Evolutionary conservation across 2,797 vertebrate genomes (phyloP), one percentile per base, ranked within the genome.

Genomic region (Glossophaga mutica): DNA sequence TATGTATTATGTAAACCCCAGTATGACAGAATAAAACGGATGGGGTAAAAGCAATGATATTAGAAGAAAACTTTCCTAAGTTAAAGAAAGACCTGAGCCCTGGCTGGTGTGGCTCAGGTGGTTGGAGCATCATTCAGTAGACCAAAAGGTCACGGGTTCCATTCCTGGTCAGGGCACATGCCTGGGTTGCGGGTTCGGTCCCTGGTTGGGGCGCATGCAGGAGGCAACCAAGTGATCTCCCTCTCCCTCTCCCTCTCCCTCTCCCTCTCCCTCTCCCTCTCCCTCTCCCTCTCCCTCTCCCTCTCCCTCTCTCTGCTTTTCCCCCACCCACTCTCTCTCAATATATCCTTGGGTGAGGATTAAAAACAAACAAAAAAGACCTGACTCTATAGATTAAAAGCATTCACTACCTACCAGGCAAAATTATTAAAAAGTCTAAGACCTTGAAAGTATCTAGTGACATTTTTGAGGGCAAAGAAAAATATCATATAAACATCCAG

Each of bases 361-460:
- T 65, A 65, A 62, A 62, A 32, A 62, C 59, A 62, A n/a, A n/a
- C 62, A 65, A 65, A 65, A 65, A 65, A 18, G 32, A n/a, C 62
- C 62, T 65, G 2, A 78, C 14, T 65, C 62, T 71, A 39, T 10
- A 59, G 19, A 67, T 91, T 29, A 73, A 93, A 62, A 73, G 3
- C 1, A 18, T 67, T 78, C 46, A 71, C 22, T 87, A n/a, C 14
- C 91, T 26, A 93, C 16, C 34, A 77, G 48, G 26, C 52, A 87
- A 95, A 91, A 87, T 83, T 48, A 84, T 78, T 86, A 22, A 84
- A 94, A 73, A 16, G 14, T 44, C 67, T 81, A 48, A 95, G 79
- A 76, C 26, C 44, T 42, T 70, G 55, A 84, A 26, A 70, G 19
- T 55, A 91, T 26, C n/a, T 57, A 91, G 42, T 74, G 46, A 84